Percentiles rank a stretch among this genome's conserved stretches.
These are phyloP conservation scores for Drepanosiphum platanoidis DNA, from an alignment of 2,888 invertebrate genomes.

Conservation along the genomic window DNA sequence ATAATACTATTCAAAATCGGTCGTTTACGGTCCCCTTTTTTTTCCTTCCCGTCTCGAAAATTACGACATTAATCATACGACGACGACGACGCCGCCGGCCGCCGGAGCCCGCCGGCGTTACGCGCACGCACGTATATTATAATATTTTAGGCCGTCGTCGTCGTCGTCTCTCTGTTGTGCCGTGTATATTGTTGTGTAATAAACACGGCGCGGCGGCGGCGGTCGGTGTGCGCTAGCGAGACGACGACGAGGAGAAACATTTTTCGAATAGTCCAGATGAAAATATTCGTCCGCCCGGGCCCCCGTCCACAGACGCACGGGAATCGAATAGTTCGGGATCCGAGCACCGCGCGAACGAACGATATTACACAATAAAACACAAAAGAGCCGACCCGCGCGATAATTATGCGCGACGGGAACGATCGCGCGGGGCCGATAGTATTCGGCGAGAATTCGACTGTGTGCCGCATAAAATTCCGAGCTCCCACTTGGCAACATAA, in stretches of 20 bases:
- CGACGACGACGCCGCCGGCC: too few species aligned
- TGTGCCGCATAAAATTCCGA: neutral
- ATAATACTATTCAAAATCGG: slow-evolving; percentile 2
- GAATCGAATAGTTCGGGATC: neutral
- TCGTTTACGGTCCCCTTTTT: neutral
- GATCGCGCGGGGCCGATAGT: neutral
- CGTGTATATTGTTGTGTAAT: neutral
- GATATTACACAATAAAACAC: neutral
- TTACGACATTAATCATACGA: neutral
- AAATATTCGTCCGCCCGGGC: neutral
- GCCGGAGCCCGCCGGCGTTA: too few species aligned
- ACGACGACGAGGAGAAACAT: neutral
- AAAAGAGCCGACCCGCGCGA: neutral
- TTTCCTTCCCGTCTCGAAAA: neutral
- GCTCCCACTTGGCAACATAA: neutral
- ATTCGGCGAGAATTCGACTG: neutral
- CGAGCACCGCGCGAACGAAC: neutral
- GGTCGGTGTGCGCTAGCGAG: neutral
- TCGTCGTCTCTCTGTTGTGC: too few species aligned
- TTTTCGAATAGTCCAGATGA: neutral
- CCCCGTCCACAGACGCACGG: neutral
- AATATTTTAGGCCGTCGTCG: too few species aligned
- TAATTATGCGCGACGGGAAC: neutral
- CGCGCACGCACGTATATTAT: too few species aligned
- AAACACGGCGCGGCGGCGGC: too few species aligned